phyloP scores from a whole-genome alignment of 2,888 invertebrate genomes.

The Caenorhabditis sp. region DNA sequence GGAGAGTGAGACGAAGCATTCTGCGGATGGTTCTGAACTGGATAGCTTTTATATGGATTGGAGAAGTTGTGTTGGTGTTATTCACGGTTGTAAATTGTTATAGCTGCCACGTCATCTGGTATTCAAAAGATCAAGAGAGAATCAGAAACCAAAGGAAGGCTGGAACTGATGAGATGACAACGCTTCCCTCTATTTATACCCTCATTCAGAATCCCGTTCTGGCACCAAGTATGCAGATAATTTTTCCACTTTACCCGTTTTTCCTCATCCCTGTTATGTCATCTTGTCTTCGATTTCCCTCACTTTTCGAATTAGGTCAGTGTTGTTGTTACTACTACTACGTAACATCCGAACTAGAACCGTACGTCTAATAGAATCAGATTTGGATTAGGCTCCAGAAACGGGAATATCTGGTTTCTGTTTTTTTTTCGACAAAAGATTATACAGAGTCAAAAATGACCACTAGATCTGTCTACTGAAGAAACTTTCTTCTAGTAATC shows the following conservation, averaged over 20 bases:
- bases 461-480: too few relatives aligned
- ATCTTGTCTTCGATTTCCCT: not conserved
- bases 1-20: slow-evolving; percentile 46
- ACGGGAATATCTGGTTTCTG: too few relatives aligned
- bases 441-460: too few relatives aligned
- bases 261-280: slow-evolving; percentile 23
- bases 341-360: slow-evolving; percentile 8
- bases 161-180: slow-evolving; percentile 31
- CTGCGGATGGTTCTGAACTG: slow-evolving; percentile 18
- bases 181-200: slow-evolving; percentile 19
- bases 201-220: slow-evolving; percentile 43
- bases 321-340: slow-evolving; percentile 8
- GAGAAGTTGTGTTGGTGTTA: not conserved
- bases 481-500: too few relatives aligned
- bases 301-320: slow-evolving; percentile 44
- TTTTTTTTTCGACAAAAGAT: too few relatives aligned
- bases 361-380: slow-evolving; percentile 1
- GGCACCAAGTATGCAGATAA: slow-evolving; percentile 55
- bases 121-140: not conserved
- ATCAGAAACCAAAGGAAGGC: slow-evolving; percentile 14
- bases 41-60: not conserved
- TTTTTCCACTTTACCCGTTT: slow-evolving; percentile 61
- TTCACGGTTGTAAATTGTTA: slow-evolving; percentile 38
- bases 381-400: slow-evolving; percentile 18
- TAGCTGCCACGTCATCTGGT: slow-evolving; percentile 31